phyloP scores from a whole-genome alignment of 2,113 vertebrate genomes.

The Eudyptes chrysolophus region DNA sequence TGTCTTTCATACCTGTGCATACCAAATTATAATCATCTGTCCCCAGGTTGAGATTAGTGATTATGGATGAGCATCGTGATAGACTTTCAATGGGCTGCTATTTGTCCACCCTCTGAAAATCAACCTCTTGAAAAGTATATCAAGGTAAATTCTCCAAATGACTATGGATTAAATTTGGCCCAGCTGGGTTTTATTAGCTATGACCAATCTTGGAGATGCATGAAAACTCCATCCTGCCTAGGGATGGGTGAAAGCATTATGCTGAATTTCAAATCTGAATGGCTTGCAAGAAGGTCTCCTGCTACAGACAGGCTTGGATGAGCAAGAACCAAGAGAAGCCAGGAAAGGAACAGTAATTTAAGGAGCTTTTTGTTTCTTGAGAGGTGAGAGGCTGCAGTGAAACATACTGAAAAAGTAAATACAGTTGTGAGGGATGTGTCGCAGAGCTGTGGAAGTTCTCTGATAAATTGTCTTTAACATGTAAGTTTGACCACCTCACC shows the following conservation, averaged over 20 bases:
- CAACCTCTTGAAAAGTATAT: neutral
- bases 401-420: neutral
- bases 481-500: neutral
- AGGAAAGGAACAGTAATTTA: neutral
- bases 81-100: neutral
- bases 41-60: neutral
- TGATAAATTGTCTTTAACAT: neutral
- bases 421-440: neutral
- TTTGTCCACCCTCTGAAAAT: neutral
- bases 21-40: neutral
- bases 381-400: neutral
- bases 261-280: neutral
- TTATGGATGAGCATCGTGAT: neutral
- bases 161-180: neutral
- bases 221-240: neutral
- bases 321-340: neutral
- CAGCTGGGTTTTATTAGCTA: neutral
- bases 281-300: neutral
- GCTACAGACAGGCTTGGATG: neutral
- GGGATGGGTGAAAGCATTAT: neutral
- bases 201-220: neutral
- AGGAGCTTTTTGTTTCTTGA: neutral
- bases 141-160: neutral
- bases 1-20: rapidly evolving
- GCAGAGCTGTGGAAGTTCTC: neutral